phyloP scores from a whole-genome alignment of 2,797 vertebrate species.

The Octomys mimax region DNA sequence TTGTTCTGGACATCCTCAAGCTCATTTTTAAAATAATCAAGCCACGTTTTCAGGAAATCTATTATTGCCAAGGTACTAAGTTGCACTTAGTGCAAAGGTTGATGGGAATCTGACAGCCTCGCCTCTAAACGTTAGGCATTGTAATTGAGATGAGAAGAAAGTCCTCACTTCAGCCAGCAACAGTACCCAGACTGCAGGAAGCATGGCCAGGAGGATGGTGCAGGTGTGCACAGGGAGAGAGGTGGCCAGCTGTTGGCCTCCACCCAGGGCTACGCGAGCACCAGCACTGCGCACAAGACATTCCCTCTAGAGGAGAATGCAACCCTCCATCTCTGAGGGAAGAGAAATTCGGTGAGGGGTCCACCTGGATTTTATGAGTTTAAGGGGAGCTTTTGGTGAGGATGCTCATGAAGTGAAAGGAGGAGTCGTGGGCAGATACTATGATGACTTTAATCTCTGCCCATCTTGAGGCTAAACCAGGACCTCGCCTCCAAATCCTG shows the following conservation, averaged over 20 bases:
- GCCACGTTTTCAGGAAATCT: neutral
- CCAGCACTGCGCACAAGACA: neutral
- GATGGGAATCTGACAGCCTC: neutral
- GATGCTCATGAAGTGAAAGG: neutral
- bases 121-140: neutral
- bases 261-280: neutral
- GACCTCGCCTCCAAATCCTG: neutral
- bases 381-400: neutral
- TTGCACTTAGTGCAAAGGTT: neutral
- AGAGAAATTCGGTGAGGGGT: neutral
- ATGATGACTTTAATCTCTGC: neutral
- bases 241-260: neutral
- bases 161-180: neutral
- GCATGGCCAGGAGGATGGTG: neutral
- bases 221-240: neutral
- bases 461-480: neutral
- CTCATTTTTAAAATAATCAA: slow-evolving; percentile 62
- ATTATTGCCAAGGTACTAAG: slow-evolving; percentile 34
- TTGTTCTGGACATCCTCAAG: neutral
- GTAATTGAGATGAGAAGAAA: neutral
- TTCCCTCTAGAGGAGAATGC: slow-evolving; percentile 18
- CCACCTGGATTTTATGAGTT: neutral
- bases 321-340: neutral
- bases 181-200: neutral
- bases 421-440: neutral